phyloP scores from a whole-genome alignment of 2,113 vertebrate genomes.

The Arizona elegans region DNA sequence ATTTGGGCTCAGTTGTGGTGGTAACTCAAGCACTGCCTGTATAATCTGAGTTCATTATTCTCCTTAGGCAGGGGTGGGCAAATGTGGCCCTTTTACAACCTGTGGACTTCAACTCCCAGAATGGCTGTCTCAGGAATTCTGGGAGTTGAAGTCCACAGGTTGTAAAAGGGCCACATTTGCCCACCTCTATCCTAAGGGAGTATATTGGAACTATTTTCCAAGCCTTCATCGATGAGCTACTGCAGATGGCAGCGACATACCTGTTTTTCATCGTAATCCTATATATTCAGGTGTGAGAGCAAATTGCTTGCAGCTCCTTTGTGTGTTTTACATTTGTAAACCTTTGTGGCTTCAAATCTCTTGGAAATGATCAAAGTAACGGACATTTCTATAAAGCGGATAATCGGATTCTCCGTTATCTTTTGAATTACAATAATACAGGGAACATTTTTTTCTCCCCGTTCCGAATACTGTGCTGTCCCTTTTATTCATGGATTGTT shows the following conservation, averaged over 20 bases:
- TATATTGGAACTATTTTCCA: slow-evolving; percentile 45
- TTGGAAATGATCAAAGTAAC: slow-evolving; percentile 72
- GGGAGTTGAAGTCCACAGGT: no score
- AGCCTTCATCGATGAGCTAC: slow-evolving; percentile 27
- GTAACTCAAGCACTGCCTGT: no score
- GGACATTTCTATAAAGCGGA: slow-evolving; percentile 65
- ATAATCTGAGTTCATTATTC: slow-evolving; percentile 40
- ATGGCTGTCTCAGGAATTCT: no score
- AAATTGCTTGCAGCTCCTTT: slow-evolving; percentile 66
- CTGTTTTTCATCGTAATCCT: slow-evolving; percentile 62
- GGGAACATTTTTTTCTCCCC: slow-evolving; percentile 60
- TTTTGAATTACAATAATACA: slow-evolving; percentile 69
- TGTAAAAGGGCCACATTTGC: no score
- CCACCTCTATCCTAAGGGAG: not conserved
- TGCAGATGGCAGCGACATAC: slow-evolving; percentile 33
- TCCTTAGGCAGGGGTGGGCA: not conserved
- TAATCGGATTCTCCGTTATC: slow-evolving; percentile 63
- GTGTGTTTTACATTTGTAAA: slow-evolving; percentile 69
- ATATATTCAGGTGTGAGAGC: slow-evolving; percentile 65
- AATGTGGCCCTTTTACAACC: no score
- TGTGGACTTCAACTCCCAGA: no score
- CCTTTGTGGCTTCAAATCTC: slow-evolving; percentile 73
- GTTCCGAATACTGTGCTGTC: slow-evolving; percentile 64
- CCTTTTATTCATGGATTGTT: slow-evolving; percentile 72
- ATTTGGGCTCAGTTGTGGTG: no score